Base-by-base conservation (phyloP, 2,113 vertebrate genomes). In the Datnioides undecimradiatus region DNA sequence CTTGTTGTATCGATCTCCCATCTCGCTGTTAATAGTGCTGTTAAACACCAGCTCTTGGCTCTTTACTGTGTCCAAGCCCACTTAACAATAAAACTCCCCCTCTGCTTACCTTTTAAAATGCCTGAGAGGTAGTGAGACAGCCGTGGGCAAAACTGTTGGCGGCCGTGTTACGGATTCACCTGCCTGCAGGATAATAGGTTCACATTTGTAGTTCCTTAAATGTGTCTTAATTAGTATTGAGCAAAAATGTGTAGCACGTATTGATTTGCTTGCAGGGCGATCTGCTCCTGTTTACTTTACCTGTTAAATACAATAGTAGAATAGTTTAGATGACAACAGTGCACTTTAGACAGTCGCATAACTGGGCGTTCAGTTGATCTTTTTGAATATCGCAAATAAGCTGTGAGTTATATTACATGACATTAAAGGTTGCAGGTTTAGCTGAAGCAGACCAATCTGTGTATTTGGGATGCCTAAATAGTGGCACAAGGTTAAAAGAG, bases 31-130 rank as follows among this genome's bases (percentile, higher is more conserved):
- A 96, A 95, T 93, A 95, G 95, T 94, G 73, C 2, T 94, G 96
- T 95, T 94, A 95, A 95, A 96, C 96, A 95, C 52, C 94, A 92
- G 95, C 96, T 95, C 93, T 91, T 87, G 94, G 94, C 95, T 96
- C 95, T 95, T 96, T 94, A 95, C 95, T 92, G 94, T 85, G 93
- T 94, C 92, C 93, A 91, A 92, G 95, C 94, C 92, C 95, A 95
- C 95, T 96, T 95, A 95, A 94, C 95, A 94, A 94, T 95, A 95
- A 95, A 95, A 93, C 93, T 90, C 93, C 90, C 93, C 84, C 79
- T 88, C 73, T 34, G 43, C 71, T 79, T 62, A 75, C 73, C 80
- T 85, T 80, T 87, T 74, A 83, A 83, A 84, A 90, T 57, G 55
- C 80, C 68, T 73, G 66, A 82, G 81, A 88, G 76, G 69, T 45